Percentiles rank a stretch among this genome's conserved stretches.
Evolutionary conservation across 2,888 invertebrate species (phyloP).

Genomic region (Leptopilina drosophilae): DNA sequence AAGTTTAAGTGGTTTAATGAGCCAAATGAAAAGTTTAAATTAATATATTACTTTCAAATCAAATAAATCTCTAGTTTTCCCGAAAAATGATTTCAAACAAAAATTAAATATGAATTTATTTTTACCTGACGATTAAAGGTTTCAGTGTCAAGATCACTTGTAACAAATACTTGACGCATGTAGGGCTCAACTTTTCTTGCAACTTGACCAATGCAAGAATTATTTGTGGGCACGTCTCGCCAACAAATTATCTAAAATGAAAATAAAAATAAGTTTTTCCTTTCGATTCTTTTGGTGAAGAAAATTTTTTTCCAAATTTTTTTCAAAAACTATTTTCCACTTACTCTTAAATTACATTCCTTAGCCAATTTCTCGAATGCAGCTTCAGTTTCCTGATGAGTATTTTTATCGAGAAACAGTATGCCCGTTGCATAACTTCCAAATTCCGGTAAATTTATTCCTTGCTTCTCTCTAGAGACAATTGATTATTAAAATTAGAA

Average conservation of each 20-base stretch:
- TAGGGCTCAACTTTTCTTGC: conserved; percentile 96
- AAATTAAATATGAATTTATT: not conserved
- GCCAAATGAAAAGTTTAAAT: not conserved
- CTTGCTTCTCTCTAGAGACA: conserved; percentile 85
- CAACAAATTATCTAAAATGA: conserved; percentile 87
- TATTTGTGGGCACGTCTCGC: conserved; percentile 95
- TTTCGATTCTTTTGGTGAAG: too few species aligned
- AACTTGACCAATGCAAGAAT: conserved; percentile 91
- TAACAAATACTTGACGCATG: conserved; percentile 95
- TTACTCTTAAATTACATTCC: conserved; percentile 85
- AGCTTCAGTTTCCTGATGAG: conserved; percentile 88
- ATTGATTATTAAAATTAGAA: not conserved
- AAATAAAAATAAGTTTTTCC: not conserved
- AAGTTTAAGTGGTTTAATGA: not conserved
- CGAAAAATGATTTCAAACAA: too few species aligned
- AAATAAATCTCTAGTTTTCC: not conserved
- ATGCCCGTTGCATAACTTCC: conserved; percentile 98
- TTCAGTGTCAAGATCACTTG: conserved; percentile 82
- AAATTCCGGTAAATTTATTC: conserved; percentile 89
- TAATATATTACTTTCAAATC: not conserved
- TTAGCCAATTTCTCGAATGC: conserved; percentile 89
- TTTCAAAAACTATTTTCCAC: conserved; percentile 39
- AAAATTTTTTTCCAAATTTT: not conserved
- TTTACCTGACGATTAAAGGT: conserved; percentile 84
- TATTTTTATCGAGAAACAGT: conserved; percentile 92